Evolutionary conservation across 2,113 vertebrate genomes (phyloP).

Genomic region (Pongo pygmaeus): DNA sequence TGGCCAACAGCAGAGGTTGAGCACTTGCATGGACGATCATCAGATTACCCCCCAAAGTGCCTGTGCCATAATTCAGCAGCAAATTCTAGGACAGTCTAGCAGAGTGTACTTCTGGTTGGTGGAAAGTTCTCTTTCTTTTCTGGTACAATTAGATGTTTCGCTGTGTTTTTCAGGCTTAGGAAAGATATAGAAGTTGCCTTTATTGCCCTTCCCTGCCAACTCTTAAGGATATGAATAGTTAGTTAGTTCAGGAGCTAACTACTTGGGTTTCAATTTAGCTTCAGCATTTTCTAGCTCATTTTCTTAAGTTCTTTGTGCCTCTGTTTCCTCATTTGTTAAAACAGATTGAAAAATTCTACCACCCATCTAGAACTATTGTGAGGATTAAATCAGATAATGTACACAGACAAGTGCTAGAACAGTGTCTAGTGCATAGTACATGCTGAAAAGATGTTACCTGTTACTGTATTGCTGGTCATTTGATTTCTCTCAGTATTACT

Average conservation of each 20-base stretch:
- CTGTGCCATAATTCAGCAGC: slow-evolving; percentile 76
- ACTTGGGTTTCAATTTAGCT: not conserved
- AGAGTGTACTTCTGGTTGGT: slow-evolving; percentile 77
- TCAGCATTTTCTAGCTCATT: not conserved
- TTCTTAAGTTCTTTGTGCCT: not conserved
- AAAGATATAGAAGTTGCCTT: slow-evolving; percentile 28
- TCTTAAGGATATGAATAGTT: not conserved
- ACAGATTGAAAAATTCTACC: slow-evolving; percentile 13
- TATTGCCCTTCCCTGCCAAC: not conserved
- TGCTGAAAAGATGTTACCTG: not conserved
- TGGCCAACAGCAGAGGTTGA: slow-evolving; percentile 91
- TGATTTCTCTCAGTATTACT: not conserved
- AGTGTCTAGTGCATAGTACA: not conserved
- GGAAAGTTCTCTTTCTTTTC: slow-evolving; percentile 79
- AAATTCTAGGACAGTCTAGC: slow-evolving; percentile 82
- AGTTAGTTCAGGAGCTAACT: not conserved
- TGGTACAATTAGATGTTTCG: slow-evolving; percentile 67
- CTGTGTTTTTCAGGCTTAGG: slow-evolving; percentile 66
- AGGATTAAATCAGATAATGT: not conserved
- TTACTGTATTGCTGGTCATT: not conserved
- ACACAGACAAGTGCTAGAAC: not conserved
- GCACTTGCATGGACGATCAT: slow-evolving; percentile 83
- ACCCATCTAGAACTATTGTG: not conserved
- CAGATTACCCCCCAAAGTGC: slow-evolving; percentile 82
- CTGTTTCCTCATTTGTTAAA: not conserved